Conservation (phyloP, 2,888 invertebrate species). For the Dynastes maya region DNA sequence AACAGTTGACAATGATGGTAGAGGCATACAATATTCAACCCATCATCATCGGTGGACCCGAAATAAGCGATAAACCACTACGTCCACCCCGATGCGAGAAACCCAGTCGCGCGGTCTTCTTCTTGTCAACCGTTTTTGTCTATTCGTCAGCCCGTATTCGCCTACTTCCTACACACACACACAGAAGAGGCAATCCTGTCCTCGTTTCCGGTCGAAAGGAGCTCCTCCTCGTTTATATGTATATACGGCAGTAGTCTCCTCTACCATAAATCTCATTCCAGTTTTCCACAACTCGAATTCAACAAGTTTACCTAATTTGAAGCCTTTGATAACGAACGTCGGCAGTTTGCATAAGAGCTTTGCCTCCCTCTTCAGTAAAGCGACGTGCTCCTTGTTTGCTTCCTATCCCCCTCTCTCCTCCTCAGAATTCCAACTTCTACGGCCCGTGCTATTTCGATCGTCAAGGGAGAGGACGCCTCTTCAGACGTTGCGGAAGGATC, state of each 20-base stretch:
- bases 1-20: too few relatives aligned
- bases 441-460: not conserved
- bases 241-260: not conserved
- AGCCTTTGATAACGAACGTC: constrained; percentile 50
- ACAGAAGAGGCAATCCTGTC: not conserved
- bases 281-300: constrained; percentile 50
- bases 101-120: not conserved
- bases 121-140: constrained; percentile 17
- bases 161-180: not conserved
- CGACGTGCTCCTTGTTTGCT: not conserved
- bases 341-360: constrained; percentile 48
- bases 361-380: constrained; percentile 19
- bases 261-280: constrained; percentile 31
- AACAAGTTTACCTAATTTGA: constrained; percentile 56
- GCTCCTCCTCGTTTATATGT: not conserved
- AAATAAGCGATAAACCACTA: not conserved
- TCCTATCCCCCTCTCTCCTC: not conserved
- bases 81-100: not conserved
- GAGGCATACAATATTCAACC: too few relatives aligned
- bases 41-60: too few relatives aligned
- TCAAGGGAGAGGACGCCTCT: not conserved
- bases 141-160: not conserved
- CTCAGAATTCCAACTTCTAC: not conserved
- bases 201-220: constrained; percentile 7
- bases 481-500: constrained; percentile 8